Percentiles rank a stretch among this genome's conserved stretches.
phyloP scores from a whole-genome alignment of 2,888 invertebrate species.

The Tachina fera region DNA sequence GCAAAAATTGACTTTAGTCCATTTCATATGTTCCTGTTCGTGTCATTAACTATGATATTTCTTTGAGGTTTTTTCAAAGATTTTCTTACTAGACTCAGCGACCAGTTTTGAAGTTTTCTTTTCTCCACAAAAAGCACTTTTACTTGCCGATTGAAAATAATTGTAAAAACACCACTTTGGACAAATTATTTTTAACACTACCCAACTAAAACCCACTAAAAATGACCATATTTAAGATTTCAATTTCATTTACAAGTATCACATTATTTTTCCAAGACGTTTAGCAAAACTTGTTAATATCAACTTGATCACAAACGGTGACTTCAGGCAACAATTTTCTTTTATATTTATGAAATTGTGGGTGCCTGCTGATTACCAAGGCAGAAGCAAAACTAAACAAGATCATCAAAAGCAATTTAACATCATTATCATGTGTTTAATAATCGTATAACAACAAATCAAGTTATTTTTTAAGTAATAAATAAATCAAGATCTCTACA shows the following conservation, averaged over 20 bases:
- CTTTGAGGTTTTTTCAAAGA: neutral
- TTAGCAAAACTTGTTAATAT: constrained; percentile 23
- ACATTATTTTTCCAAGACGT: constrained; percentile 1
- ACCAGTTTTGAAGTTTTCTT: constrained; percentile 3
- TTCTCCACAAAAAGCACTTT: constrained; percentile 29
- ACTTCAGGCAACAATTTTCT: constrained; percentile 1
- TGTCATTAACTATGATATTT: neutral
- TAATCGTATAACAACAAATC: too few species aligned
- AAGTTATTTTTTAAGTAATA: neutral
- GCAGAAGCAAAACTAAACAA: constrained; percentile 22
- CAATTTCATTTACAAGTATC: constrained; percentile 6
- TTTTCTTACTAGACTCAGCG: neutral
- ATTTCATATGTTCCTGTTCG: too few species aligned
- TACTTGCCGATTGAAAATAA: constrained; percentile 9
- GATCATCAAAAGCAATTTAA: neutral
- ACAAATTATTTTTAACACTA: constrained; percentile 35
- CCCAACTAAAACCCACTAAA: constrained; percentile 1
- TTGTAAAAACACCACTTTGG: constrained; percentile 31
- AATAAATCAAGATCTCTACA: constrained; percentile 55
- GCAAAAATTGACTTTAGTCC: too few species aligned
- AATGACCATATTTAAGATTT: constrained; percentile 14
- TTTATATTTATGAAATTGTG: constrained; percentile 44
- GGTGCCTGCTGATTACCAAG: constrained; percentile 30
- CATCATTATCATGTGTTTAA: neutral
- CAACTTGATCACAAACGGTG: constrained; percentile 17